A percentile compares a stretch with the other conserved stretches of the same genome.
Conservation (phyloP, 2,888 invertebrate genomes). For the Byasa hedistus region DNA sequence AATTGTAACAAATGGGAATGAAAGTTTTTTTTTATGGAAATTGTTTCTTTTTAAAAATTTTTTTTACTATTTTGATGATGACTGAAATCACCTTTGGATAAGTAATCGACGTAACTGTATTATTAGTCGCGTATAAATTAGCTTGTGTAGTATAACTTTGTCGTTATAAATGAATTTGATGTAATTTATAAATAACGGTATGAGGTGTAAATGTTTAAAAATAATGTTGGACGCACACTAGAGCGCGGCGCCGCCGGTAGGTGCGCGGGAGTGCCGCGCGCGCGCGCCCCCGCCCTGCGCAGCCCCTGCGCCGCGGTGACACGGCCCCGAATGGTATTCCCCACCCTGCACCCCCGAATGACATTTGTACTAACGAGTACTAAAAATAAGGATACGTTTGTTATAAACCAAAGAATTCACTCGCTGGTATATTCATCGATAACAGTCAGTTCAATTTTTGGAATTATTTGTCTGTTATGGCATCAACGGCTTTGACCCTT, state of each 20-base stretch:
- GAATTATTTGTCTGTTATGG: too few species aligned
- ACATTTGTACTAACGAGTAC: too few species aligned
- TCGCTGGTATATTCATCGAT: too few species aligned
- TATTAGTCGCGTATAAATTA: not conserved
- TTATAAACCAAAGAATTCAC: too few species aligned
- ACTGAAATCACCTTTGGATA: not conserved
- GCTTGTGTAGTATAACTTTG: not conserved
- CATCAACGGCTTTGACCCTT: too few species aligned
- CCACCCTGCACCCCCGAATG: not conserved
- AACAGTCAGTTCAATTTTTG: too few species aligned
- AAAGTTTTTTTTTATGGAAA: too few species aligned
- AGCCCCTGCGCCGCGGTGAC: slow-evolving; percentile 55
- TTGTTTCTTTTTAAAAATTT: too few species aligned
- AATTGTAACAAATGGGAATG: too few species aligned
- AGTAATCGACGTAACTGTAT: not conserved
- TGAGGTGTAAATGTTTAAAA: not conserved
- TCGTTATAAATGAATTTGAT: not conserved
- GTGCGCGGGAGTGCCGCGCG: slow-evolving; percentile 34
- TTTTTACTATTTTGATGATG: not conserved
- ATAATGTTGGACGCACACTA: slow-evolving; percentile 23
- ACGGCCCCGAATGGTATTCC: slow-evolving; percentile 60
- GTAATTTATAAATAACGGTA: not conserved
- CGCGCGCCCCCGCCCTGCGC: slow-evolving; percentile 52
- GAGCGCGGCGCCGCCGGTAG: slow-evolving; percentile 21
- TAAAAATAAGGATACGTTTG: too few species aligned